Conservation (phyloP, 2,888 invertebrate species). For the Dryobotodes eremita region DNA sequence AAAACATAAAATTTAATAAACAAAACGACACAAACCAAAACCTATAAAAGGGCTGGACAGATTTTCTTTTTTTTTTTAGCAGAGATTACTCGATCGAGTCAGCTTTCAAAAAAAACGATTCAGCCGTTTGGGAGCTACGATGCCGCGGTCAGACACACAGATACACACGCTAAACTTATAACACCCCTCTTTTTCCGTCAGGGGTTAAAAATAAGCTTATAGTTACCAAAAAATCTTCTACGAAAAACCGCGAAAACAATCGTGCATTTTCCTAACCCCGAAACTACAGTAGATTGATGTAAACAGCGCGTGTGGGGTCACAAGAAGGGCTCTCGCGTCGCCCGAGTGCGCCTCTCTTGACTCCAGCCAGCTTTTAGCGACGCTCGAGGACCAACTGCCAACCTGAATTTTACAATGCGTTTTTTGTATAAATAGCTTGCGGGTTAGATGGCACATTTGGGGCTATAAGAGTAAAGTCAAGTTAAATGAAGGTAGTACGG, state of each 20-base stretch:
- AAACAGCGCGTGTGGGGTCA: slow-evolving; percentile 65
- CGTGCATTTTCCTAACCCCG: slow-evolving; percentile 31
- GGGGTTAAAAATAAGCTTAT: too few relatives aligned
- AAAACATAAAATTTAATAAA: too few relatives aligned
- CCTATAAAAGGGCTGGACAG: too few relatives aligned
- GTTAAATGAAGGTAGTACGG: background rate
- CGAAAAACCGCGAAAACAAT: slow-evolving; percentile 4
- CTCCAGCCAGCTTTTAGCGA: slow-evolving; percentile 67
- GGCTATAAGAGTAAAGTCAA: too few relatives aligned
- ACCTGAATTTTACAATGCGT: slow-evolving; percentile 60
- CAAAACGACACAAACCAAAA: too few relatives aligned
- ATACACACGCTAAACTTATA: too few relatives aligned
- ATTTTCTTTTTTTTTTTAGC: too few relatives aligned
- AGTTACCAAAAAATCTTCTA: background rate
- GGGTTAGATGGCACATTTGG: background rate
- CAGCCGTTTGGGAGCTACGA: too few relatives aligned
- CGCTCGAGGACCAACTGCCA: slow-evolving; percentile 56
- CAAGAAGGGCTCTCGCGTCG: slow-evolving; percentile 61
- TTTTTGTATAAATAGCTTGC: slow-evolving; percentile 51
- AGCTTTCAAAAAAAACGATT: too few relatives aligned
- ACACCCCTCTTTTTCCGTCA: too few relatives aligned
- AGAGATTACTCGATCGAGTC: too few relatives aligned
- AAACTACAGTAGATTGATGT: slow-evolving; percentile 60
- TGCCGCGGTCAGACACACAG: too few relatives aligned
- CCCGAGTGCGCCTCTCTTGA: slow-evolving; percentile 58